These are phyloP conservation scores for Pedicia rivosa DNA, from an alignment of 2,888 invertebrate species.

Conservation along the genomic window DNA sequence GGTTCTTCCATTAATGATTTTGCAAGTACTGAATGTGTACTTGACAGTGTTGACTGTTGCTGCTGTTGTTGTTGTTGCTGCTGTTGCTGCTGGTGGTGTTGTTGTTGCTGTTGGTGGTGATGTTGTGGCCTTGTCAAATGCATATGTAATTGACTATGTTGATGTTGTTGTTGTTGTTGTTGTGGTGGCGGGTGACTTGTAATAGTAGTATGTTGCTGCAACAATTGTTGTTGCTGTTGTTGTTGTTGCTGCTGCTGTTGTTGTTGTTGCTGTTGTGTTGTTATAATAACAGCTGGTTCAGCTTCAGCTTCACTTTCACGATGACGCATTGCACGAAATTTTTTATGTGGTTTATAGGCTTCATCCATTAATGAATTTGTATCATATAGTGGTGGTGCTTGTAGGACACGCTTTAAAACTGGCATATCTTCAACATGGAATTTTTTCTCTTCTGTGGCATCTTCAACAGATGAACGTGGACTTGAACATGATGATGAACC, in stretches of 20 bases:
- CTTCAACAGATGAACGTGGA: constrained; percentile 69
- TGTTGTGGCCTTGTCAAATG: constrained; percentile 36
- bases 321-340: constrained; percentile 70
- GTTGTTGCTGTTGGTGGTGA: constrained; percentile 13
- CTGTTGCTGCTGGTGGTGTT: constrained; percentile 17
- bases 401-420: constrained; percentile 78
- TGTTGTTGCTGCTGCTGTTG: constrained; percentile 14
- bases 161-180: constrained; percentile 14
- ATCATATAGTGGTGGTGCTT: constrained; percentile 83
- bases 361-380: constrained; percentile 86
- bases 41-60: constrained; percentile 47
- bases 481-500: constrained; percentile 70
- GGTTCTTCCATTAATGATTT: constrained; percentile 87
- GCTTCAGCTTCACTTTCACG: constrained; percentile 69
- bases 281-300: constrained; percentile 33
- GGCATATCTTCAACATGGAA: constrained; percentile 78
- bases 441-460: constrained; percentile 46
- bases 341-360: constrained; percentile 90
- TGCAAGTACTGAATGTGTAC: constrained; percentile 78
- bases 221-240: constrained; percentile 10
- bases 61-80: constrained; percentile 17
- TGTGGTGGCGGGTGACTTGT: constrained; percentile 20
- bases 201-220: constrained; percentile 15
- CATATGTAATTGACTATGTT: constrained; percentile 32
- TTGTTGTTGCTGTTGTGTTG: constrained; percentile 9